Base-by-base conservation (phyloP, 2,888 invertebrate genomes). In the Drosophila multiciliata region DNA sequence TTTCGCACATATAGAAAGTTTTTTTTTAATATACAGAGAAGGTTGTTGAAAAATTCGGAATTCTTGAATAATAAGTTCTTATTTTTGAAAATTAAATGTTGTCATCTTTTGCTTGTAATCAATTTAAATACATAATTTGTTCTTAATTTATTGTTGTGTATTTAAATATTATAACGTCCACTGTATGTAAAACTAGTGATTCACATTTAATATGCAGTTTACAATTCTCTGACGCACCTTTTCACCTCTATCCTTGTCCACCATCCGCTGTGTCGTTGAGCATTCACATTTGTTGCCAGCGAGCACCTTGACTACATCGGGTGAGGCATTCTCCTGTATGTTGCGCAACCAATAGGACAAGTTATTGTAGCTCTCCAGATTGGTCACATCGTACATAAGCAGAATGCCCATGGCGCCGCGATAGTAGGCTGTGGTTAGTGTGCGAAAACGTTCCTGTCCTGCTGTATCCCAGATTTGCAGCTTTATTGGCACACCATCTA, bases 331-430 rank as follows among this genome's bases (percentile, higher is more conserved):
- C 97, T 97, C 97, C 94, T 97, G 96, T 83, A 98, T 97, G 93
- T 97, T 97, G 92, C 97, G 95, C 74, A 98, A 94, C 98, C 98
- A 98, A 92, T 98, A 98, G 11, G 97, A 96, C 79, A 98, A 94
- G 93, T 97, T 97, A 92, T 97, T 97, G 92, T 97, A 98, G n/a
- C 97, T 97, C 90, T 97, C 97, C 90, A 97, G 94, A 93, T 97
- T 97, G 48, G 98, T 97, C 82, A 97, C 97, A 92, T 98, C 98
- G 92, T 98, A 98, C 95, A 98, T 97, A 29, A 98, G 94, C 54
- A 98, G 94, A 84, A 98, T 97, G 60, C 98, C 98, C 97, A 97
- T 97, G 17, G 97, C 97, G 6, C 97, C 98, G 54, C 97, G 94
- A 93, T 97, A 98, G 93, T 98, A 97, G 7, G 97, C 97, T 15